These are phyloP conservation scores for Piliocolobus tephrosceles DNA, from an alignment of 2,113 vertebrate genomes.

Conservation along the genomic window DNA sequence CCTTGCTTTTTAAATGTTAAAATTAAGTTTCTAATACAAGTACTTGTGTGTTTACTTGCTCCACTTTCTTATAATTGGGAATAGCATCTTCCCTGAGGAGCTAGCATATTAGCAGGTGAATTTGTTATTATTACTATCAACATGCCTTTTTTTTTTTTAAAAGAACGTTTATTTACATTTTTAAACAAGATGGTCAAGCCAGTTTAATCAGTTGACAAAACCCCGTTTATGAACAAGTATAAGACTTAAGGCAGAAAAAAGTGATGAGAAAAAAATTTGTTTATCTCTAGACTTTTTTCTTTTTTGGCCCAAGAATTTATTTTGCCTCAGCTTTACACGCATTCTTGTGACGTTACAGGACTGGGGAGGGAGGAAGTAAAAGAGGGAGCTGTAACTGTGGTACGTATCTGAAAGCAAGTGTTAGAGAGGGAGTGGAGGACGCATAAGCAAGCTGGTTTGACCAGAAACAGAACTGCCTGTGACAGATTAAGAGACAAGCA, in stretches of 20 bases:
- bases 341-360: conserved; percentile 86
- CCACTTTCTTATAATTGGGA: conserved; percentile 41
- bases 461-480: conserved; percentile 81
- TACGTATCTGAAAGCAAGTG: conserved; percentile 57
- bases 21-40: background rate
- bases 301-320: conserved; percentile 66
- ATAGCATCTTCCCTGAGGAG: conserved; percentile 24
- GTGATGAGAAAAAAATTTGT: conserved; percentile 65
- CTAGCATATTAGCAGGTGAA: conserved; percentile 27
- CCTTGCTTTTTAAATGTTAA: conserved; percentile 19
- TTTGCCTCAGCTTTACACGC: conserved; percentile 80
- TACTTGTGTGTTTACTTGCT: conserved; percentile 35
- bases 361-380: conserved; percentile 62
- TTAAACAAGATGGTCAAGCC: conserved; percentile 67
- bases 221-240: background rate
- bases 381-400: conserved; percentile 33
- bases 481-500: conserved; percentile 78
- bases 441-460: conserved; percentile 79
- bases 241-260: background rate
- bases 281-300: conserved; percentile 65
- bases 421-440: conserved; percentile 62
- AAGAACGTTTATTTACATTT: conserved; percentile 74
- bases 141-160: background rate
- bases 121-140: conserved; percentile 56
- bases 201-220: conserved; percentile 74